Evolutionary conservation across 2,888 invertebrate genomes (phyloP).

Genomic region (Standfussiana lucernea): DNA sequence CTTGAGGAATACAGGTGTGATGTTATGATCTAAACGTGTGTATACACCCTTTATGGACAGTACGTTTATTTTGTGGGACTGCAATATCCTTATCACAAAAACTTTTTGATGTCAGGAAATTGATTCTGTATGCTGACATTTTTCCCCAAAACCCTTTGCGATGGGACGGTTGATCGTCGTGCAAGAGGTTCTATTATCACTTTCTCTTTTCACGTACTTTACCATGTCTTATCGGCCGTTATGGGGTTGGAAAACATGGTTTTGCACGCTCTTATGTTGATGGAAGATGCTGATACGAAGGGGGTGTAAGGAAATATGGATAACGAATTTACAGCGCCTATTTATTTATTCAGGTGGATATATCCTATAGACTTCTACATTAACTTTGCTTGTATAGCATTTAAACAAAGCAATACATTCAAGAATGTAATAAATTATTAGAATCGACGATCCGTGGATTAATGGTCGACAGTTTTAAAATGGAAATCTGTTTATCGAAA

Average conservation of each 20-base stretch:
- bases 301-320: background rate
- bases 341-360: background rate
- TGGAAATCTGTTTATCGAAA: no score
- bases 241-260: conserved; percentile 25
- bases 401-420: background rate
- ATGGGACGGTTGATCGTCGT: conserved; percentile 46
- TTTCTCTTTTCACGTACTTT: conserved; percentile 55
- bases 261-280: conserved; percentile 42
- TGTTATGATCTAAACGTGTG: background rate
- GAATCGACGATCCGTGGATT: background rate
- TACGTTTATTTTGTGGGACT: conserved; percentile 44
- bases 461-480: no score
- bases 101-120: conserved; percentile 66
- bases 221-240: conserved; percentile 54
- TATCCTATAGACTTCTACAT: background rate
- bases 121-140: conserved; percentile 66
- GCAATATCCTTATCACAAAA: conserved; percentile 64
- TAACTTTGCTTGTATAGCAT: background rate
- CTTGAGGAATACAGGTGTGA: background rate
- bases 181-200: conserved; percentile 58
- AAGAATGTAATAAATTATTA: background rate
- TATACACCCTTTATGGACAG: conserved; percentile 17
- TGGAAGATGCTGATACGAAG: conserved; percentile 24
- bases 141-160: conserved; percentile 51
- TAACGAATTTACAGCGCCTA: background rate